Evolutionary conservation across 2,797 vertebrate species (phyloP), one percentile per base, ranked within the genome.

Genomic region (Aplochiton taeniatus): DNA sequence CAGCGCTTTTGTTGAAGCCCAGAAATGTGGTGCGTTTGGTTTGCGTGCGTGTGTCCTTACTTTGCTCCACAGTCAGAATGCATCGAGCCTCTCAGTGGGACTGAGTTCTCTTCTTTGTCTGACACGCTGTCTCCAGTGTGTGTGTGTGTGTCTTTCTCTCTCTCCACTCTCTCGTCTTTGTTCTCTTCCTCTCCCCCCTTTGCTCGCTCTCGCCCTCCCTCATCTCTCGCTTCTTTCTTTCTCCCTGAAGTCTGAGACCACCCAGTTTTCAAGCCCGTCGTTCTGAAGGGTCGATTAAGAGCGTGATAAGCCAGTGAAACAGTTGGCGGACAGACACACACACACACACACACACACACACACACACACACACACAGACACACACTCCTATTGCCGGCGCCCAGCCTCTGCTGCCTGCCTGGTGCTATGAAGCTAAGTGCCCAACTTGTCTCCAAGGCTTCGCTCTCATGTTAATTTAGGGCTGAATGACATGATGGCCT

Each of bases 271-370:
- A 31, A 31, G 31, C 44, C n/a, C 41, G 5, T 4, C 41, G 31
- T 18, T 59, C 61, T 46, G 41, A 55, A 13, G 16, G 48, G 43
- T 55, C 42, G 66, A 45, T 59, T 58, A 1, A 43, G 45, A 63
- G 50, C 18, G 51, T 48, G 44, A 70, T 48, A 59, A 69, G 44
- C 17, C 61, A 13, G 50, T 43, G 47, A 68, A 58, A 58, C 50
- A 46, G 11, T 19, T 31, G 2, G 31, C 18, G 31, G 18, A 31
- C 18, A 31, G 9, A 56, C 54, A 56, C 18, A 56, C 54, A 56
- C 18, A 56, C 54, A 56, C 54, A 56, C 20, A 31, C 18, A 56
- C 18, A 51, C 48, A 50, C 48, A 50, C 0, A n/a, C 42, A 63
- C 43, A 13, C 13, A 14, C 48, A 11, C 17, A 13, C 47, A 41